A percentile compares a stretch with the other conserved stretches of the same genome.
These are phyloP conservation scores for Vulpes lagopus DNA, from an alignment of 2,113 vertebrate genomes.

Conservation along the genomic window DNA sequence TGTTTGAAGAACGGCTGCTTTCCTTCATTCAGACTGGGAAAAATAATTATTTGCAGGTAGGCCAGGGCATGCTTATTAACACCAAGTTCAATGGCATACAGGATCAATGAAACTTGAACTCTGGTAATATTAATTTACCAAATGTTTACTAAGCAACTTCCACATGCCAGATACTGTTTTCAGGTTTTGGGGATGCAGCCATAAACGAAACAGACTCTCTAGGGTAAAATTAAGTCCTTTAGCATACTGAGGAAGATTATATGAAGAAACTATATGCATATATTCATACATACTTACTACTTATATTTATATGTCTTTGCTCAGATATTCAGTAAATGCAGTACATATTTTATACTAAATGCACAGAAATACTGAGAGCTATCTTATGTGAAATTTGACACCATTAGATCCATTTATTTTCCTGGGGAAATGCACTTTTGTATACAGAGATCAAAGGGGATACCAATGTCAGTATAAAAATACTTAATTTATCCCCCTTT, in stretches of 20 bases:
- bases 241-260: background rate
- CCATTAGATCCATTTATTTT: background rate
- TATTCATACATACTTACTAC: background rate
- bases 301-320: background rate
- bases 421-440: background rate
- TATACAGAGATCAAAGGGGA: background rate
- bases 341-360: background rate
- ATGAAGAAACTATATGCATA: background rate
- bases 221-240: background rate
- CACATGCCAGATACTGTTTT: background rate
- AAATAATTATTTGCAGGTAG: conserved; percentile 36
- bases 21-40: conserved; percentile 24
- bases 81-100: background rate
- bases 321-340: background rate
- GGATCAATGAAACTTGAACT: conserved; percentile 31
- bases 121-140: background rate
- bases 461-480: conserved; percentile 15
- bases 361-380: conserved; percentile 13
- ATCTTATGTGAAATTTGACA: background rate
- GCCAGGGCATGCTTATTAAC: conserved; percentile 33
- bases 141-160: conserved; percentile 11
- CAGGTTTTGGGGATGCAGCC: background rate
- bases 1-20: conserved; percentile 12
- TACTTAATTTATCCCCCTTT: conserved; percentile 19
- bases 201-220: background rate